Percentiles rank a stretch among this genome's conserved stretches.
These are phyloP conservation scores for Rallus limicola DNA, from an alignment of 2,113 vertebrate species.

Conservation along the genomic window DNA sequence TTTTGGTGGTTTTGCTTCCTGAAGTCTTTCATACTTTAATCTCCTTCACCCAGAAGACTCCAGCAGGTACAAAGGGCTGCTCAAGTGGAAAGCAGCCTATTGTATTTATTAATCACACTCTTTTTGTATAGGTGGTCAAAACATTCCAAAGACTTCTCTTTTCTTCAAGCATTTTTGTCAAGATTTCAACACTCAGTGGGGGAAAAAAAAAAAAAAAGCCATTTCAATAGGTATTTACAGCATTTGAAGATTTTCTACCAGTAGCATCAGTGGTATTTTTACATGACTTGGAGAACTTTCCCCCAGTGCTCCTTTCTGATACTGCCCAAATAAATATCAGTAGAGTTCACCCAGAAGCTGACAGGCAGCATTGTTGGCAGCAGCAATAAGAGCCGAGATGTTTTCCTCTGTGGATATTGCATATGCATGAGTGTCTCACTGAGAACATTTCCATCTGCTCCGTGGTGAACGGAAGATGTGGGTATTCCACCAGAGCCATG, in stretches of 20 bases:
- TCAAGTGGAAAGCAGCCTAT: background rate
- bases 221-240: slow-evolving; percentile 1
- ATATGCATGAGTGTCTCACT: slow-evolving; percentile 45
- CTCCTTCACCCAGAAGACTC: background rate
- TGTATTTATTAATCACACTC: slow-evolving; percentile 6
- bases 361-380: background rate
- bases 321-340: background rate
- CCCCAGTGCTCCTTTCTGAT: background rate
- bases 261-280: background rate
- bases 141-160: background rate
- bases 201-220: background rate
- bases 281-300: background rate
- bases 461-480: background rate
- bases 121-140: background rate
- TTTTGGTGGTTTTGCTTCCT: background rate
- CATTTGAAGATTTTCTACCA: background rate
- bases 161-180: background rate
- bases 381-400: background rate
- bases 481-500: slow-evolving; percentile 26
- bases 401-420: slow-evolving; percentile 25
- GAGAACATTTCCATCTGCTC: slow-evolving; percentile 53
- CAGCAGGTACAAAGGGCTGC: background rate
- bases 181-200: background rate
- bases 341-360: background rate
- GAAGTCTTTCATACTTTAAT: slow-evolving; percentile 14